phyloP scores from a whole-genome alignment of 2,113 vertebrate genomes.

The Ochotona curzoniae region DNA sequence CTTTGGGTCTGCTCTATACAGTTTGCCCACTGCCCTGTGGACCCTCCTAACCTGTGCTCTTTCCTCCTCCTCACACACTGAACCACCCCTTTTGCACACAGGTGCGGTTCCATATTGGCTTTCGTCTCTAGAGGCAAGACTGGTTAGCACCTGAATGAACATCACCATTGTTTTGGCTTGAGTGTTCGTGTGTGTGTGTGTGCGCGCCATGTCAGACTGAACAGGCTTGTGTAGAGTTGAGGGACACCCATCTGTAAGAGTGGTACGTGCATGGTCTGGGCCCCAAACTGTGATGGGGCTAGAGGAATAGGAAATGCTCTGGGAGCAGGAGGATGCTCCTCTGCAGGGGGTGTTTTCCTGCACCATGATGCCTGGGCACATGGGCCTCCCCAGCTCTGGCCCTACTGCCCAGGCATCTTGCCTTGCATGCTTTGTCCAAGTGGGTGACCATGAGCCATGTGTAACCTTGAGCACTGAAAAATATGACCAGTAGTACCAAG shows the following conservation, averaged over 20 bases:
- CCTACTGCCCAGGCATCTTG: background rate
- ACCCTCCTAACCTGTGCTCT: background rate
- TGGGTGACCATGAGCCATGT: rapidly evolving
- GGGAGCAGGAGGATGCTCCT: background rate
- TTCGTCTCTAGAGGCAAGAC: background rate
- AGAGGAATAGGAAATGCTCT: background rate
- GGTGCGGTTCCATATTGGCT: background rate
- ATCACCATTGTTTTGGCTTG: background rate
- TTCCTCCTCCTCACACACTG: too few relatives aligned
- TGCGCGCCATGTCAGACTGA: background rate
- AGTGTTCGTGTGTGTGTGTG: background rate
- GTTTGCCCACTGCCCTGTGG: too few relatives aligned
- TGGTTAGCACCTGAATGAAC: background rate
- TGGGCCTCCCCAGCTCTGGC: background rate
- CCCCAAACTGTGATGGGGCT: background rate
- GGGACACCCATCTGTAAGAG: background rate
- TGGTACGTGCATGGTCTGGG: background rate
- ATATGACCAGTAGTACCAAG: background rate
- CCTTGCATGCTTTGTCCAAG: rapidly evolving
- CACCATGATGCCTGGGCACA: rapidly evolving
- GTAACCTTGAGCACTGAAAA: background rate
- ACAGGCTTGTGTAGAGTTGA: background rate
- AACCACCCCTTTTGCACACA: background rate
- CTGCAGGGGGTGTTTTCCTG: background rate
- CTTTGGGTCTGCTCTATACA: background rate